phyloP scores from a whole-genome alignment of 2,113 vertebrate species.

The Thalassoma bifasciatum region DNA sequence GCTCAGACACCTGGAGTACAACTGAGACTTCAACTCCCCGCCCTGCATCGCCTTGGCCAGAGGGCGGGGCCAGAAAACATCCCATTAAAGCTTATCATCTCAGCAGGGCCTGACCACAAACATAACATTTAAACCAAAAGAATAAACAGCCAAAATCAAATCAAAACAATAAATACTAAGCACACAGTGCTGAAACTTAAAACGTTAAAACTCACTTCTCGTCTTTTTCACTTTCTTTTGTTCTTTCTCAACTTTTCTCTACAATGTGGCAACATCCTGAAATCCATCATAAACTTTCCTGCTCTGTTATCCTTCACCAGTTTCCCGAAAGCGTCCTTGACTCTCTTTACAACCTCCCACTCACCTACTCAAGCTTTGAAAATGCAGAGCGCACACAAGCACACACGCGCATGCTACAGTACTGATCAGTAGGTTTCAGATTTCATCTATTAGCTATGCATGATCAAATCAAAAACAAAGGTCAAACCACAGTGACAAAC shows the following conservation, averaged over 20 bases:
- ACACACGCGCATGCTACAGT: conserved; percentile 52
- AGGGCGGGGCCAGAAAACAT: conserved; percentile 13
- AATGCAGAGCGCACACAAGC: conserved; percentile 30
- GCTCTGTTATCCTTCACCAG: conserved; percentile 1
- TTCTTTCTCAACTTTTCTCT: neutral
- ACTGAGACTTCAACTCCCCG: conserved; percentile 6
- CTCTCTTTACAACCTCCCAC: neutral
- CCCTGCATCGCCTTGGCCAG: conserved; percentile 2
- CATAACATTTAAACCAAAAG: conserved; percentile 35
- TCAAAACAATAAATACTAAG: conserved; percentile 77
- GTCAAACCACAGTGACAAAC: conserved; percentile 72
- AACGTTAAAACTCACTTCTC: conserved; percentile 40
- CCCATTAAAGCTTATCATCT: conserved; percentile 71
- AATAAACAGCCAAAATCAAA: conserved; percentile 49
- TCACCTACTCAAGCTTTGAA: conserved; percentile 51
- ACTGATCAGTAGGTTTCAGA: conserved; percentile 73
- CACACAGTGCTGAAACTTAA: conserved; percentile 77
- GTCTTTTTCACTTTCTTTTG: conserved; percentile 3
- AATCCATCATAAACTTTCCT: conserved; percentile 26
- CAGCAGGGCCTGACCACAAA: conserved; percentile 71
- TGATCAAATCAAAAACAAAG: conserved; percentile 51
- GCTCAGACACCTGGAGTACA: conserved; percentile 35
- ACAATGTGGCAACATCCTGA: neutral
- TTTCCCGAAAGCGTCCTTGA: conserved; percentile 8
- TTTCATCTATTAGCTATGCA: conserved; percentile 48